Evolutionary conservation across 2,888 invertebrate species (phyloP), one percentile per base, ranked within the genome.

Genomic region (Phorcus lineatus): DNA sequence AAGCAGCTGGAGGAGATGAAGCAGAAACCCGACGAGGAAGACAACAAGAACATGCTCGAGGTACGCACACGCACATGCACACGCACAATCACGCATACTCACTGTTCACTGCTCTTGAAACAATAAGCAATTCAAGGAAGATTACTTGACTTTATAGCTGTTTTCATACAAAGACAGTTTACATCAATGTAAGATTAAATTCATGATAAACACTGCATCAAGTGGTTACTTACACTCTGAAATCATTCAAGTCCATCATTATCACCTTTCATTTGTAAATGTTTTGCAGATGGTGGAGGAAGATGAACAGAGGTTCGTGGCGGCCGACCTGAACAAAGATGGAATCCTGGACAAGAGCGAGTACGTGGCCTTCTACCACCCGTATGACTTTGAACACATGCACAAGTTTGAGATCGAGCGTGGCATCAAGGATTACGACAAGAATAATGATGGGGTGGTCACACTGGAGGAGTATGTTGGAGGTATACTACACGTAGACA

Each of bases 321-420:
- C 95, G 2, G 98, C 99, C 0, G 99, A 99, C 94, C 90, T 93
- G 17, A 95, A 99, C 92, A 94, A 95, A 22, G 97, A 99, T 93
- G 96, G 96, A 0, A 93, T 94, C 52, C 94, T 99, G 77, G 95
- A 96, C 88, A 90, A 94, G 1, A 94, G 95, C 0, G 99, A 99
- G 93, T 98, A 97, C 94, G 94, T 96, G 85, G 95, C 96, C 28
- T 99, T 99, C 93, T 96, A 96, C 70, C 97, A 97, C 93, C 99
- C 99, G 0, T 98, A 98, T 93, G 98, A 99, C 92, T 96, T 97
- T 93, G 95, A 95, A 47, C 95, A 95, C 90, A 99, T 99, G 99
- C 92, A 93, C 84, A 88, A 90, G 66, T 86, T 88, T 54, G 92
- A 93, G 82, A 79, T 92, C 77, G 85, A 90, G 28, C 83, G 88